Evolutionary conservation across 1,140 invertebrate genomes (phyloP).

Genomic region (Penaeus japonicus): DNA sequence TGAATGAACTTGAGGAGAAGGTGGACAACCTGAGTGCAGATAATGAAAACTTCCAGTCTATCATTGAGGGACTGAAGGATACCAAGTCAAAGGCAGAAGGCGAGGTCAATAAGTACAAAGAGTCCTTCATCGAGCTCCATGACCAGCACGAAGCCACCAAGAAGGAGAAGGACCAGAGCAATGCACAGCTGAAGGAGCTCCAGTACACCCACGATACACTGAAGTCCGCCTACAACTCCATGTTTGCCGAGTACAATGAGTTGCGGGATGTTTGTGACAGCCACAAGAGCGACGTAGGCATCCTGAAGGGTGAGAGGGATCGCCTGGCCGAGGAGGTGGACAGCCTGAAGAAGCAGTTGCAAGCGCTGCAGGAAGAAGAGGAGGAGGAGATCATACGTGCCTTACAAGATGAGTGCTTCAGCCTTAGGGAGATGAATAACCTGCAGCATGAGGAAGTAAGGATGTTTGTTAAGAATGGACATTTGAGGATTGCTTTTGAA

Average conservation of each 20-base stretch:
- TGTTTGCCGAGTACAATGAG: conserved; percentile 56
- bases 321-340: conserved; percentile 51
- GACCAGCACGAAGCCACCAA: conserved; percentile 40
- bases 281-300: conserved; percentile 47
- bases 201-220: conserved; percentile 50
- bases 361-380: conserved; percentile 56
- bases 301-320: conserved; percentile 56
- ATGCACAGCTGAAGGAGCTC: conserved; percentile 45
- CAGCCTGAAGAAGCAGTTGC: conserved; percentile 51
- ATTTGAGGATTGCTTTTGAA: neutral
- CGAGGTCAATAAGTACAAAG: conserved; percentile 52
- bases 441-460: conserved; percentile 55
- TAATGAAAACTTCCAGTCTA: conserved; percentile 46
- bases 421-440: conserved; percentile 54
- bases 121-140: conserved; percentile 53
- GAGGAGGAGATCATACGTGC: conserved; percentile 57
- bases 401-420: conserved; percentile 55
- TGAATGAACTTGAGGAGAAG: conserved; percentile 46
- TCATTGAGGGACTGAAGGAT: conserved; percentile 37
- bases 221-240: conserved; percentile 54
- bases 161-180: conserved; percentile 48
- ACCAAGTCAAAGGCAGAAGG: conserved; percentile 45
- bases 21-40: conserved; percentile 39
- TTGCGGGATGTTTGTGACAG: conserved; percentile 47
- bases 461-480: neutral